Conservation (phyloP, 2,888 invertebrate species). For the Rhaphigaster nebulosa region DNA sequence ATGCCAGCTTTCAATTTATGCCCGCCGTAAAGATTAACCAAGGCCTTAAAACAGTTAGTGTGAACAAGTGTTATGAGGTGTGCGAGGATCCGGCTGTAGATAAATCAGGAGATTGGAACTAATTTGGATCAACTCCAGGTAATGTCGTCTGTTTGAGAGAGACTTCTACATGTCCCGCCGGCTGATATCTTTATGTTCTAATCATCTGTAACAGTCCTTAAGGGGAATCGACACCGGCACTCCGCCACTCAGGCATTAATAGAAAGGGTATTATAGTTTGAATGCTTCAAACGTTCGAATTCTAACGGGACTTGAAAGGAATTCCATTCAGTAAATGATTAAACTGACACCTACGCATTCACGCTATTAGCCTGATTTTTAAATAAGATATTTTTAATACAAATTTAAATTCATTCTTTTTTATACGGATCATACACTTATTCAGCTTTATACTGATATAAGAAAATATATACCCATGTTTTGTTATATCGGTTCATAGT, state of each 20-base stretch:
- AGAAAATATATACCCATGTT: too few relatives aligned
- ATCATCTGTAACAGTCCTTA: background rate
- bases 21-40: background rate
- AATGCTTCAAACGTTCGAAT: background rate
- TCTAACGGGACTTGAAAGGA: background rate
- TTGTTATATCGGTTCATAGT: too few relatives aligned
- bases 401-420: too few relatives aligned
- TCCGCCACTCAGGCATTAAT: background rate
- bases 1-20: background rate
- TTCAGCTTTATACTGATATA: too few relatives aligned
- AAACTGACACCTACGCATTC: background rate
- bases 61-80: constrained; percentile 41
- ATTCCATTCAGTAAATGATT: background rate
- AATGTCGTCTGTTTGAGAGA: background rate
- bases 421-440: too few relatives aligned
- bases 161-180: background rate
- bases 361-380: too few relatives aligned
- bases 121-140: constrained; percentile 25
- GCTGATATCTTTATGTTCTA: background rate
- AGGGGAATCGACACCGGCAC: background rate
- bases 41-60: constrained; percentile 4
- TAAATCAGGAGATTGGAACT: constrained; percentile 37
- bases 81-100: background rate
- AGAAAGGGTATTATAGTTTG: background rate
- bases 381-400: too few relatives aligned